A percentile compares a stretch with the other conserved stretches of the same genome.
phyloP scores from a whole-genome alignment of 2,113 vertebrate genomes.

The Argyrosomus japonicus region DNA sequence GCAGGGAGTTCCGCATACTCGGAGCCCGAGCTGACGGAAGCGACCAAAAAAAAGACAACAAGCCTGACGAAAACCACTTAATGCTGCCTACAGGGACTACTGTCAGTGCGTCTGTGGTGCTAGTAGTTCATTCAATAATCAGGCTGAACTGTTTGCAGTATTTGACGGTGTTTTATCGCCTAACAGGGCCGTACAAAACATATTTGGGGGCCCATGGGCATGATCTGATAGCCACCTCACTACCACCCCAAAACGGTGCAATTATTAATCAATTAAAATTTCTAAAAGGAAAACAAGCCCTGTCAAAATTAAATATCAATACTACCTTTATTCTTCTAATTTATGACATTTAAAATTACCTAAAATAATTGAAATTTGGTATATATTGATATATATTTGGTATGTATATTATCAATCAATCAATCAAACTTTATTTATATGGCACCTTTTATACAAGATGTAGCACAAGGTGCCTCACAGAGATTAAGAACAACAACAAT shows the following conservation, averaged over 20 bases:
- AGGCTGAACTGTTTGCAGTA: neutral
- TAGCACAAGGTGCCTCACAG: too few relatives aligned
- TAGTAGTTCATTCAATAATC: neutral
- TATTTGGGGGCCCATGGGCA: neutral
- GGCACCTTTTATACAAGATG: too few relatives aligned
- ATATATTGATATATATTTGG: too few relatives aligned
- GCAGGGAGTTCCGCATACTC: slow-evolving; percentile 80
- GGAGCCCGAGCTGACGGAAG: slow-evolving; percentile 31
- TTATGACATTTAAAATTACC: too few relatives aligned
- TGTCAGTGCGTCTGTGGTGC: neutral
- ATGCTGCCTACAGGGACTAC: neutral
- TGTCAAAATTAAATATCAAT: neutral
- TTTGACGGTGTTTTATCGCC: neutral
- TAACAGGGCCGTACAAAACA: neutral
- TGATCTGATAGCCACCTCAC: neutral
- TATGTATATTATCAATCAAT: too few relatives aligned
- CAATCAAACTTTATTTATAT: too few relatives aligned
- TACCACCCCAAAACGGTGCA: neutral
- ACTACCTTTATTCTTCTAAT: too few relatives aligned
- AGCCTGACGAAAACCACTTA: neutral
- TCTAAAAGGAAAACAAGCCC: neutral
- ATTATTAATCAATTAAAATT: neutral
- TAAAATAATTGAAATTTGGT: too few relatives aligned
- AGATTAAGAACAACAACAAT: too few relatives aligned
- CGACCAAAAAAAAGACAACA: neutral